Evolutionary conservation across 2,113 vertebrate genomes (phyloP).

Genomic region (Nannobrachium achirus): DNA sequence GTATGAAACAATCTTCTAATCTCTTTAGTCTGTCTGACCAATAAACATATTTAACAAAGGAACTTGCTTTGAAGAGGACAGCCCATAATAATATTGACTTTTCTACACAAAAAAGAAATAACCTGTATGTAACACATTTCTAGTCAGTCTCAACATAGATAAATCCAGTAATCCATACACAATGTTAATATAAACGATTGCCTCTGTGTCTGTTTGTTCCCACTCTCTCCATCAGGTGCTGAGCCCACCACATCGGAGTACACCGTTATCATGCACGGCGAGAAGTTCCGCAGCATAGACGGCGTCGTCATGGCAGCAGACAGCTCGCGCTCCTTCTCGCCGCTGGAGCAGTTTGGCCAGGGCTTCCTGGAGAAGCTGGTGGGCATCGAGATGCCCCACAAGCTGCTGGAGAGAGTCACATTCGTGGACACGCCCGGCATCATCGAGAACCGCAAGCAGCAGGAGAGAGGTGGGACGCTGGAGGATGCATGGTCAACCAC

Average conservation of each 20-base stretch:
- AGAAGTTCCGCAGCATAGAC: conserved; percentile 91
- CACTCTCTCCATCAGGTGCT: conserved; percentile 80
- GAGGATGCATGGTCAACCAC: too few species aligned
- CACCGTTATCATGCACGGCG: conserved; percentile 95
- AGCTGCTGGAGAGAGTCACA: conserved; percentile 93
- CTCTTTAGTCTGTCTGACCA: too few species aligned
- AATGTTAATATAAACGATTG: background rate
- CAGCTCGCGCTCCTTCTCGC: conserved; percentile 92
- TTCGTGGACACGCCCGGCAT: conserved; percentile 96
- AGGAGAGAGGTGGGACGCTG: conserved; percentile 89
- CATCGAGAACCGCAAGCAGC: conserved; percentile 98
- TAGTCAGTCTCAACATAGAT: too few species aligned
- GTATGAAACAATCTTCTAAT: too few species aligned
- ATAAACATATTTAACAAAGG: too few species aligned
- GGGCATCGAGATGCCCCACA: conserved; percentile 95
- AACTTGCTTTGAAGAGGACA: too few species aligned
- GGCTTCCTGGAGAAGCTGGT: conserved; percentile 96
- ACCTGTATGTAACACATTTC: too few species aligned
- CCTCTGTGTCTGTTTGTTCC: background rate
- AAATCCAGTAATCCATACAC: too few species aligned
- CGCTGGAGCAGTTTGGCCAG: conserved; percentile 97
- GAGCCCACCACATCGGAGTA: conserved; percentile 98
- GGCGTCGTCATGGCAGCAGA: conserved; percentile 98
- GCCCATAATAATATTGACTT: too few species aligned
- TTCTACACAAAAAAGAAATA: too few species aligned